phyloP scores from a whole-genome alignment of 1,140 invertebrate genomes.

The Charaxes varanes region DNA sequence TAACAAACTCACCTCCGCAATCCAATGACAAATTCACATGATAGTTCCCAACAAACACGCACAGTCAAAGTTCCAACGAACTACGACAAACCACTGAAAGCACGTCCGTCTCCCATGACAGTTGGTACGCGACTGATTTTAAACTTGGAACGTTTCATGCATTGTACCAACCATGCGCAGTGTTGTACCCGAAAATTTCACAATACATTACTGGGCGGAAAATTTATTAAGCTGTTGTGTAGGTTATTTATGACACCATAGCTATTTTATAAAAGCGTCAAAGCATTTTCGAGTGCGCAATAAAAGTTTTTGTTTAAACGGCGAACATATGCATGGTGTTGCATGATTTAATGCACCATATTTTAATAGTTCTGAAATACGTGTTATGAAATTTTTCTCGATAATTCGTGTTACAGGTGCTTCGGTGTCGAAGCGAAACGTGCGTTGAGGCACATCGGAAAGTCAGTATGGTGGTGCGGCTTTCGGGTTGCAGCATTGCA shows the following conservation, averaged over 20 bases:
- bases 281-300: constrained; percentile 5
- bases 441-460: too few species aligned
- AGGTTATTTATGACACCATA: constrained; percentile 10
- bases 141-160: constrained; percentile 21
- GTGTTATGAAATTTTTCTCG: too few species aligned
- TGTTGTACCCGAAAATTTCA: constrained; percentile 16
- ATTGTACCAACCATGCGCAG: constrained; percentile 20
- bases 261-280: constrained; percentile 14
- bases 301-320: too few species aligned
- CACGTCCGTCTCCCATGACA: constrained; percentile 12
- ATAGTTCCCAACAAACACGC: constrained; percentile 14
- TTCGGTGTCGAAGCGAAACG: too few species aligned
- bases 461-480: too few species aligned
- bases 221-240: constrained; percentile 8
- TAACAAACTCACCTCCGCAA: constrained; percentile 3
- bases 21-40: neutral
- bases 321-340: too few species aligned
- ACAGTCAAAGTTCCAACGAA: constrained; percentile 15
- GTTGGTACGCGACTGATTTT: constrained; percentile 19
- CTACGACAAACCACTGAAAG: constrained; percentile 6
- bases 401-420: too few species aligned
- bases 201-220: constrained; percentile 12
- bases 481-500: too few species aligned
- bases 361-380: too few species aligned
- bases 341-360: too few species aligned